phyloP scores from a whole-genome alignment of 2,888 invertebrate species.

The Yponomeuta malinellus region DNA sequence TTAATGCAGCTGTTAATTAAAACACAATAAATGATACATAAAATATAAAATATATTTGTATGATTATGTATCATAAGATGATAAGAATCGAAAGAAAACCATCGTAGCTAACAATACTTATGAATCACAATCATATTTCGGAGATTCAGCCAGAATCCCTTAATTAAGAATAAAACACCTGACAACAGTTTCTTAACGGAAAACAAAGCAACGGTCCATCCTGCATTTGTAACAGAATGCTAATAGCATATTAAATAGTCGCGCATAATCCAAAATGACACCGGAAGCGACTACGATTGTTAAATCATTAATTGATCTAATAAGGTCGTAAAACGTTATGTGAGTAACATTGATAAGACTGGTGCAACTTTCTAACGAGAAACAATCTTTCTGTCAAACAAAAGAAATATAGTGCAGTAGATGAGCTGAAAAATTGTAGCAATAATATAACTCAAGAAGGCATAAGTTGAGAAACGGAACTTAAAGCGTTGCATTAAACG shows the following conservation, averaged over 20 bases:
- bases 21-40: too few species aligned
- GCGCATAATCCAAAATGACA: conserved; percentile 35
- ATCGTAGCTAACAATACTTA: too few species aligned
- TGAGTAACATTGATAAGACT: background rate
- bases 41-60: too few species aligned
- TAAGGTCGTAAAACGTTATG: background rate
- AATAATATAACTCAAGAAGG: background rate
- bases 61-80: too few species aligned
- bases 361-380: background rate
- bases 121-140: too few species aligned
- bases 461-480: background rate
- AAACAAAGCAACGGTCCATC: background rate
- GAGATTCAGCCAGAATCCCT: too few species aligned
- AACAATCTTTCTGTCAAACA: background rate
- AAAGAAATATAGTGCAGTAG: background rate
- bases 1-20: too few species aligned
- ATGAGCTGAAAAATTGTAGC: background rate
- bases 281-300: conserved; percentile 49
- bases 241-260: conserved; percentile 18
- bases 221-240: background rate
- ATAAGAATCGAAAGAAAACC: too few species aligned
- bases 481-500: background rate
- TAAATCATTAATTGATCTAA: conserved; percentile 45
- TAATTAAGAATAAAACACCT: too few species aligned
- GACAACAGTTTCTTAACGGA: too few species aligned